Conservation (phyloP, 2,888 invertebrate species). For the Scrobipalpa atriplicella region DNA sequence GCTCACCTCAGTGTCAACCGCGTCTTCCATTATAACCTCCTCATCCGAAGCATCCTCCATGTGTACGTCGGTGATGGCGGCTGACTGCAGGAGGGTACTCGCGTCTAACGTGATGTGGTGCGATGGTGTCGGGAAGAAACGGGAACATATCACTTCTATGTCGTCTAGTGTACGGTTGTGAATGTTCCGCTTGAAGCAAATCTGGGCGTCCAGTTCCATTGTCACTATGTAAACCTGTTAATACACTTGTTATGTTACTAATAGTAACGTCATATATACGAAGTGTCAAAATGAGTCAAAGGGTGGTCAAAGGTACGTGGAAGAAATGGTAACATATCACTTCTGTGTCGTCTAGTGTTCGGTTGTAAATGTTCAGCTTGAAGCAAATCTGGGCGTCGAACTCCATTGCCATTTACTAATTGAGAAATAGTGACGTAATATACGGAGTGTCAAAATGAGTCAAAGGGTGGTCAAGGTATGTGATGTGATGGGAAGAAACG, state of each 20-base stretch:
- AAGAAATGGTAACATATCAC: no score
- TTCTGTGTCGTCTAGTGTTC: no score
- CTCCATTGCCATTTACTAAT: no score
- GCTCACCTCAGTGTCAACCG: constrained; percentile 79
- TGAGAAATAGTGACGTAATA: no score
- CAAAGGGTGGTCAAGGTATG: no score
- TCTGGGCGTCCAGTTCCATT: constrained; percentile 90
- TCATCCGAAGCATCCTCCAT: constrained; percentile 88
- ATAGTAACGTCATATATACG: no score
- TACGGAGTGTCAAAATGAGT: no score
- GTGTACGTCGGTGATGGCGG: constrained; percentile 91
- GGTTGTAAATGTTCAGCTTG: no score
- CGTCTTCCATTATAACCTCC: constrained; percentile 63
- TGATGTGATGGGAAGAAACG: constrained; percentile 93
- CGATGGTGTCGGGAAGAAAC: constrained; percentile 91
- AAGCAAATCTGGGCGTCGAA: no score
- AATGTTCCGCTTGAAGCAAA: constrained; percentile 92
- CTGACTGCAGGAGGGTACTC: constrained; percentile 91
- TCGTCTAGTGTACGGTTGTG: constrained; percentile 91
- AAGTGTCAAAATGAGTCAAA: no score
- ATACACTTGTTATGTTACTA: no score
- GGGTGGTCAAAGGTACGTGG: no score
- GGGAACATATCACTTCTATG: constrained; percentile 86
- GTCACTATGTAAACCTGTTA: constrained; percentile 97
- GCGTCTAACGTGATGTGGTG: constrained; percentile 92